Evolutionary conservation across 1,140 invertebrate species (phyloP).

Genomic region (Lucilia sericata): DNA sequence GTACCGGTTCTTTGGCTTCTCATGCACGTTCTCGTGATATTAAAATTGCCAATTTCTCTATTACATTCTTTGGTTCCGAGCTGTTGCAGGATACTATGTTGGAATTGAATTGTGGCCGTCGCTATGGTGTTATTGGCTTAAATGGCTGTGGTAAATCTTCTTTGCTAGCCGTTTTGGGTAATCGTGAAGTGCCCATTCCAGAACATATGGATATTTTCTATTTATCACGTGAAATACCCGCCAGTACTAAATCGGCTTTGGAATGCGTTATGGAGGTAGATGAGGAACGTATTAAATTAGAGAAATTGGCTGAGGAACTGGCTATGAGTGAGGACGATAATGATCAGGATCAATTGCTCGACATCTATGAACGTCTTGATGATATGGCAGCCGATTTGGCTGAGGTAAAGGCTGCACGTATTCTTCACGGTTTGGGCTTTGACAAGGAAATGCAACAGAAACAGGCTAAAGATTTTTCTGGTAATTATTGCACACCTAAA

Average conservation of each 20-base stretch:
- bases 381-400: slow-evolving; percentile 97
- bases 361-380: slow-evolving; percentile 97
- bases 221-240: slow-evolving; percentile 95
- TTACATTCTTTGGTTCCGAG: slow-evolving; percentile 98
- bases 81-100: slow-evolving; percentile 95
- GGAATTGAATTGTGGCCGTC: slow-evolving; percentile 95
- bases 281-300: slow-evolving; percentile 90
- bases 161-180: slow-evolving; percentile 89
- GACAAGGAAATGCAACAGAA: slow-evolving; percentile 92
- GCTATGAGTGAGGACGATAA: slow-evolving; percentile 91
- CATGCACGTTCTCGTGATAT: slow-evolving; percentile 96
- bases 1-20: slow-evolving; percentile 93
- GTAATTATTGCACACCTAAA: slow-evolving; percentile 44
- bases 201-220: slow-evolving; percentile 98
- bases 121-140: slow-evolving; percentile 95
- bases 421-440: slow-evolving; percentile 97
- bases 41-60: slow-evolving; percentile 97
- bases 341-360: slow-evolving; percentile 95
- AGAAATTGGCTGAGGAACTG: slow-evolving; percentile 93
- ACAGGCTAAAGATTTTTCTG: slow-evolving; percentile 95
- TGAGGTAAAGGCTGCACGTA: slow-evolving; percentile 91
- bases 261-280: slow-evolving; percentile 99
- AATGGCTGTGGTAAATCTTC: slow-evolving; percentile 99
- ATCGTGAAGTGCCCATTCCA: slow-evolving; percentile 95
- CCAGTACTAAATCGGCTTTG: slow-evolving; percentile 91